Percentiles rank a stretch among this genome's conserved stretches.
Evolutionary conservation across 2,797 vertebrate species (phyloP).

Genomic region (Enteromius unitaeniatus): DNA sequence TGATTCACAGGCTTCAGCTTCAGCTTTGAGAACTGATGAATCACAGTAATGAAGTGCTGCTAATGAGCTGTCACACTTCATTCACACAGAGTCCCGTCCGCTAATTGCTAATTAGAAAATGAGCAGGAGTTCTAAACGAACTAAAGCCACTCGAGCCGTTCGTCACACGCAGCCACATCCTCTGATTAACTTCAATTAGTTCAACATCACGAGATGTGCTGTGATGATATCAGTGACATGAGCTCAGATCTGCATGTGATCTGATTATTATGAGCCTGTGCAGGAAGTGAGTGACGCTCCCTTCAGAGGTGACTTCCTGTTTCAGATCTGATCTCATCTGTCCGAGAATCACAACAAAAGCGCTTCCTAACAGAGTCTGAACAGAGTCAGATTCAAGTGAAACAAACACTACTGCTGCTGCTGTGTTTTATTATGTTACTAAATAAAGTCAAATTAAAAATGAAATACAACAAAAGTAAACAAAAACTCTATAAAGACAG

Average conservation of each 20-base stretch:
- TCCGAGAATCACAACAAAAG: conserved; percentile 33
- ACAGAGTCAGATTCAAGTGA: background rate
- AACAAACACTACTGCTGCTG: background rate
- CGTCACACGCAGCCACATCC: conserved; percentile 59
- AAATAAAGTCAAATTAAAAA: background rate
- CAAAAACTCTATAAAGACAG: background rate
- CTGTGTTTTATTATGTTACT: background rate
- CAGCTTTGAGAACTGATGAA: background rate
- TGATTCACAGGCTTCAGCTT: background rate
- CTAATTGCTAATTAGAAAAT: conserved; percentile 75
- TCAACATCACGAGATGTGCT: conserved; percentile 64
- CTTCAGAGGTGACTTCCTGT: conserved; percentile 60
- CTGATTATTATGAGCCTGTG: conserved; percentile 41
- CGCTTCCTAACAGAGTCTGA: background rate
- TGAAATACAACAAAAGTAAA: background rate
- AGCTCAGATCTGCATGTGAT: background rate
- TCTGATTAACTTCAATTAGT: conserved; percentile 80
- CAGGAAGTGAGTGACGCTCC: conserved; percentile 58
- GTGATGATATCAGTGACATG: conserved; percentile 70
- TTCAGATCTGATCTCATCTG: conserved; percentile 58
- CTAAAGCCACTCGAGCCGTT: conserved; percentile 66
- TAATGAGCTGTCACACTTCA: conserved; percentile 77
- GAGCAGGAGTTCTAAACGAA: conserved; percentile 73
- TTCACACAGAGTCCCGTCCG: conserved; percentile 62
- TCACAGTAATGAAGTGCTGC: conserved; percentile 7